These are phyloP conservation scores for Lichenostomus cassidix DNA, from an alignment of 2,113 vertebrate genomes.

Conservation along the genomic window DNA sequence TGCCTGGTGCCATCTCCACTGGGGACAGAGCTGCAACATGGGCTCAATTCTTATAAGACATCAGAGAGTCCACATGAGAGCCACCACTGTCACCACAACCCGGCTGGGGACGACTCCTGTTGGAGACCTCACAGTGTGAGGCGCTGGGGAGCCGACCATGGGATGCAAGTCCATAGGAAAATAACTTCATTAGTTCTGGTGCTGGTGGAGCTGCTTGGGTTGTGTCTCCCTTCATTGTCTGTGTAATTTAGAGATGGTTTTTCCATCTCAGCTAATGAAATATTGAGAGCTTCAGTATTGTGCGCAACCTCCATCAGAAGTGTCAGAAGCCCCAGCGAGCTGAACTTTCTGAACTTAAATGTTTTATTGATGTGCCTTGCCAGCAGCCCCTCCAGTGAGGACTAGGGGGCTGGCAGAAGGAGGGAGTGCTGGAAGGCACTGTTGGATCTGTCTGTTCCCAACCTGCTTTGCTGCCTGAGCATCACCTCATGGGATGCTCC, in stretches of 20 bases:
- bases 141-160: not conserved
- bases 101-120: accelerated
- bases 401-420: not conserved
- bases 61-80: constrained; percentile 16
- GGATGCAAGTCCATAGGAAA: not conserved
- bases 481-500: not conserved
- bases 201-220: not conserved
- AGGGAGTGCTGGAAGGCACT: not conserved
- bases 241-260: constrained; percentile 14
- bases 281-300: constrained; percentile 1
- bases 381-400: not conserved
- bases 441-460: not conserved
- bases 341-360: not conserved
- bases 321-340: not conserved
- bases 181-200: not conserved
- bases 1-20: not conserved
- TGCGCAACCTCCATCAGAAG: not conserved
- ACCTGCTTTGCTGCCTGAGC: not conserved
- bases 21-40: not conserved
- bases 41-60: not conserved
- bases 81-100: accelerated
- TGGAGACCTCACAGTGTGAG: not conserved
- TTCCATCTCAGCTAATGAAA: constrained; percentile 42
- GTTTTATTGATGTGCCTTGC: not conserved
- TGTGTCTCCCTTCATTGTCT: constrained; percentile 11